These are phyloP conservation scores for Paradisaea rubra DNA, from an alignment of 2,113 vertebrate species.

Conservation along the genomic window DNA sequence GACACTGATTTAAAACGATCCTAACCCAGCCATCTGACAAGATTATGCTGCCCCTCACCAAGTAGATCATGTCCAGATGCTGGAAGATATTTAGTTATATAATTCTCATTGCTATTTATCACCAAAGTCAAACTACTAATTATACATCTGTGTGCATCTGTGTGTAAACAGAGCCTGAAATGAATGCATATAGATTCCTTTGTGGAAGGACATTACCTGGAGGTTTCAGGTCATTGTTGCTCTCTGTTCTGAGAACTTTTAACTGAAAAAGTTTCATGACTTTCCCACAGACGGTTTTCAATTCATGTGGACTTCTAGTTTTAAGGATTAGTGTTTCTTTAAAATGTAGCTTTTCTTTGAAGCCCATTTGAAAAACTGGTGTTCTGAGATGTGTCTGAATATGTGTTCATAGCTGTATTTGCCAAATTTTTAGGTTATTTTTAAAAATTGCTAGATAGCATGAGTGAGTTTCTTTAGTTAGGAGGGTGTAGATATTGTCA, in stretches of 20 bases:
- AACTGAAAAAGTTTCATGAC: neutral
- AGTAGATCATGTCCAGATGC: neutral
- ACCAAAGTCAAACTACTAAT: neutral
- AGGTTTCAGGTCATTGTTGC: neutral
- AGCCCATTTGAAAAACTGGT: neutral
- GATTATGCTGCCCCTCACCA: neutral
- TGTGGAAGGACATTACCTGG: neutral
- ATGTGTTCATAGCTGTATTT: accelerated
- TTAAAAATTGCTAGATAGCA: neutral
- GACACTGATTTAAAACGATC: neutral
- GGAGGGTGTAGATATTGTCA: neutral
- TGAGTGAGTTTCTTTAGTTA: neutral
- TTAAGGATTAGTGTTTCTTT: neutral
- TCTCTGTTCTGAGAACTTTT: neutral
- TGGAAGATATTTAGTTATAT: neutral
- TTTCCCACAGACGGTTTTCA: neutral
- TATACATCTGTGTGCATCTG: neutral
- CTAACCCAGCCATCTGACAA: neutral
- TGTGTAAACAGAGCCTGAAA: neutral
- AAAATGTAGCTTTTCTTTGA: neutral
- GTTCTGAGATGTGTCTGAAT: neutral
- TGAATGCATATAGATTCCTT: neutral
- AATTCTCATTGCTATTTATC: neutral
- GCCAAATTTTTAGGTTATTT: neutral
- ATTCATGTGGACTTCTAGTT: neutral